These are phyloP conservation scores for Osmerus mordax DNA, from an alignment of 2,113 vertebrate genomes.

Conservation along the genomic window DNA sequence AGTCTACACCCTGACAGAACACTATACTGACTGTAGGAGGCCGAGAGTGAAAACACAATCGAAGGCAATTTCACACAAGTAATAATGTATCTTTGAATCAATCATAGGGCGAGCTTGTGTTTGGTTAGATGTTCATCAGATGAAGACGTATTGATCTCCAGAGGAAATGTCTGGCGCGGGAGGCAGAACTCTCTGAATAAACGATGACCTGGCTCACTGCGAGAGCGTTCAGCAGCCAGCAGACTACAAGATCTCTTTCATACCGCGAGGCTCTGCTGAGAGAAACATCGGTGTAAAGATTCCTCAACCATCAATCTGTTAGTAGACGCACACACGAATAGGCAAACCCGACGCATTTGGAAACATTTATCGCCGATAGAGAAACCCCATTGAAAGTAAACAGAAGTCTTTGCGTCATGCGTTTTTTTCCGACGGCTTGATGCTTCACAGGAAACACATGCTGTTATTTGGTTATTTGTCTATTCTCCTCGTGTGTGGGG, in stretches of 20 bases:
- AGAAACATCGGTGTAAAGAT: conserved; percentile 3
- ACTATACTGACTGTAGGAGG: no score
- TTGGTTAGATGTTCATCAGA: conserved; percentile 19
- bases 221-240: conserved; percentile 1
- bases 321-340: background rate
- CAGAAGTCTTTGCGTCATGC: background rate
- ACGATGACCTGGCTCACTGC: conserved; percentile 18
- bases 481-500: conserved; percentile 31
- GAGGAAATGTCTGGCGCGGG: conserved; percentile 21
- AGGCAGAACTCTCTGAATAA: conserved; percentile 22
- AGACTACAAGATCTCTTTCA: background rate
- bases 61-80: background rate
- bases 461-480: conserved; percentile 16
- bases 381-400: background rate
- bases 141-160: conserved; percentile 40
- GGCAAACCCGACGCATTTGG: background rate
- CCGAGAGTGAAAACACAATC: background rate
- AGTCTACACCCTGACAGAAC: no score
- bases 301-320: background rate
- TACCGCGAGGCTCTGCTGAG: background rate
- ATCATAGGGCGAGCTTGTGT: conserved; percentile 13
- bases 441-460: conserved; percentile 12
- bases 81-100: conserved; percentile 14
- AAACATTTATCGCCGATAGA: background rate
- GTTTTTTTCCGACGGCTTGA: background rate